These are phyloP conservation scores for Neodon shergylaensis DNA, from an alignment of 2,113 vertebrate genomes.

Conservation along the genomic window DNA sequence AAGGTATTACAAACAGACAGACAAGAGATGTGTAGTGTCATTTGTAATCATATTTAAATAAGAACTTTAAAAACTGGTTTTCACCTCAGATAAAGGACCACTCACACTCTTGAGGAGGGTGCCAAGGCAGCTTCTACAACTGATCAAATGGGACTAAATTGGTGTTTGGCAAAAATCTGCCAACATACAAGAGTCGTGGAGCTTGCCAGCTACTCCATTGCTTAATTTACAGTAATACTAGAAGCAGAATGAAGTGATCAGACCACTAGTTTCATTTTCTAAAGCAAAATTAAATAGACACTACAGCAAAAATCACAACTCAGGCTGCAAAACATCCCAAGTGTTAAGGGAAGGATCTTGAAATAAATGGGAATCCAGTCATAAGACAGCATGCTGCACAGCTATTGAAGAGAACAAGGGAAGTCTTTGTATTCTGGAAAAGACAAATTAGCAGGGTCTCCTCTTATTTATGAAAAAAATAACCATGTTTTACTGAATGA, in stretches of 20 bases:
- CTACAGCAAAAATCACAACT: background rate
- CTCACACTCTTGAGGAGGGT: background rate
- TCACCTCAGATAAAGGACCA: background rate
- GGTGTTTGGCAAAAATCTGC: background rate
- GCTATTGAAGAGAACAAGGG: background rate
- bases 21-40: background rate
- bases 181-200: background rate
- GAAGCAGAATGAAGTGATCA: background rate
- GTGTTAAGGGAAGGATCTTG: too few relatives aligned
- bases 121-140: background rate
- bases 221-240: background rate
- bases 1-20: background rate
- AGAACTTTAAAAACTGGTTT: background rate
- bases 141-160: background rate
- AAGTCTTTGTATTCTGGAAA: too few relatives aligned
- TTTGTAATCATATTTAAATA: constrained; percentile 9
- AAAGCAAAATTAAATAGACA: background rate
- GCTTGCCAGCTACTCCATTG: background rate
- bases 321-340: background rate
- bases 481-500: background rate
- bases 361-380: background rate
- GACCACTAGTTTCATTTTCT: background rate
- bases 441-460: background rate
- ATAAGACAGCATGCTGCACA: background rate
- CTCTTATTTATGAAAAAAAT: background rate